Base-by-base conservation (phyloP, 2,797 vertebrate genomes). In the Intellagama lesueurii region DNA sequence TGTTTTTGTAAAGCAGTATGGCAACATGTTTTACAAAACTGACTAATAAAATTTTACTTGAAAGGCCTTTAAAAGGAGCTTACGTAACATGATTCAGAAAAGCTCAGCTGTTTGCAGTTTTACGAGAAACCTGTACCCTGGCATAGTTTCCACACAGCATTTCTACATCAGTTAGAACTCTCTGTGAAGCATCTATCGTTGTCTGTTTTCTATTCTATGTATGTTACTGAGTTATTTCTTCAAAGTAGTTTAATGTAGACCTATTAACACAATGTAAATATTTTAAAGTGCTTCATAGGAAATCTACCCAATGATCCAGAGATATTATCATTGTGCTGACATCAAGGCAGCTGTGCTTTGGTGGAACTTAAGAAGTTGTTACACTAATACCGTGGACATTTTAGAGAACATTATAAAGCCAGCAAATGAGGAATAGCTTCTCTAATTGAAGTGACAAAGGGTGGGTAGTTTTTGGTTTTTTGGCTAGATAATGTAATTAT, bases 401-500 rank as follows among this genome's bases (percentile, higher is more conserved):
- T 91, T 92, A 87, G 24, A 78, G 73, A 91, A 89, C 83, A 88
- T 87, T 93, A 92, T 92, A 92, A 94, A 85, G 90, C 81, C 88
- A 90, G 83, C 81, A 81, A 95, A 84, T 94, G 91, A 95, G 81
- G 90, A 91, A 91, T 94, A 95, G 93, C 69, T 86, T 88, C 81
- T 88, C 88, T 94, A 94, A 95, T 91, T 95, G 91, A 93, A 94
- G 90, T 94, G 92, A 95, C 92, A 94, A 83, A 75, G 83, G 49
- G 88, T 32, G 5, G 7, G 19, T 64, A 64, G 16, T 87, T 24
- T 68, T 40, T 35, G 7, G 60, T 75, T 94, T 94, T 90, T 94
- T 93, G 89, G 87, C 90, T 93, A 91, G 92, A 89, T 93, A 91
- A 79, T 93, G 83, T 90, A 95, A 92, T 96, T 95, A 95, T 91